Evolutionary conservation across 2,888 invertebrate species (phyloP).

Genomic region (Cybosia mesomella): DNA sequence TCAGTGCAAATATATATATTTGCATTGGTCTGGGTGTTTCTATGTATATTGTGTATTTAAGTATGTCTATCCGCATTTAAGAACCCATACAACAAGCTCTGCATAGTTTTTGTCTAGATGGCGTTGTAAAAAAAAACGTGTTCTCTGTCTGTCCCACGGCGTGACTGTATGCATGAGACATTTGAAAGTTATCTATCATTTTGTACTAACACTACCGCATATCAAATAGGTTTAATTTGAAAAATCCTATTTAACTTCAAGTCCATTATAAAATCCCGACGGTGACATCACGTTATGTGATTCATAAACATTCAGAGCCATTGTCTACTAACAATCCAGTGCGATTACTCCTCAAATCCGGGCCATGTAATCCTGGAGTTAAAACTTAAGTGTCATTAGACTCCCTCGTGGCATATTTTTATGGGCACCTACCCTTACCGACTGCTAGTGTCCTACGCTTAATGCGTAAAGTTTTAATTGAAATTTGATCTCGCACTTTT

Average conservation of each 20-base stretch:
- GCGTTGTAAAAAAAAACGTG: too few species aligned
- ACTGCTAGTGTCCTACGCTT: conserved; percentile 53
- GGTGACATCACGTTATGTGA: conserved; percentile 38
- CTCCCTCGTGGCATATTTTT: conserved; percentile 76
- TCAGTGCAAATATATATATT: too few species aligned
- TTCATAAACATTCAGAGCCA: conserved; percentile 31
- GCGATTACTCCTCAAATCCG: conserved; percentile 19
- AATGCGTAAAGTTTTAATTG: conserved; percentile 81
- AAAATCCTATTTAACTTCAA: conserved; percentile 1
- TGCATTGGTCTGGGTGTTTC: too few species aligned
- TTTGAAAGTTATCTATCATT: too few species aligned
- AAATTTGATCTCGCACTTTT: conserved; percentile 75
- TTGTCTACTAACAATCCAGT: conserved; percentile 17
- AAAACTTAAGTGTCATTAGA: conserved; percentile 51
- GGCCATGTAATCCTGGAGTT: conserved; percentile 41
- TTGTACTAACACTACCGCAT: background rate
- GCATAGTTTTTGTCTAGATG: too few species aligned
- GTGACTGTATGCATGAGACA: too few species aligned
- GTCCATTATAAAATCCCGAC: conserved; percentile 36
- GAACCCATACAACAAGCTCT: too few species aligned
- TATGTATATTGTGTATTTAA: too few species aligned
- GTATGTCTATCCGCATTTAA: too few species aligned
- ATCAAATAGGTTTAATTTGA: conserved; percentile 5
- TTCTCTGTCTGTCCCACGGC: too few species aligned
- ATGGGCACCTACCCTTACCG: conserved; percentile 61